Base-by-base conservation (phyloP, 2,888 invertebrate genomes). In the Cataglyphis albicans region DNA sequence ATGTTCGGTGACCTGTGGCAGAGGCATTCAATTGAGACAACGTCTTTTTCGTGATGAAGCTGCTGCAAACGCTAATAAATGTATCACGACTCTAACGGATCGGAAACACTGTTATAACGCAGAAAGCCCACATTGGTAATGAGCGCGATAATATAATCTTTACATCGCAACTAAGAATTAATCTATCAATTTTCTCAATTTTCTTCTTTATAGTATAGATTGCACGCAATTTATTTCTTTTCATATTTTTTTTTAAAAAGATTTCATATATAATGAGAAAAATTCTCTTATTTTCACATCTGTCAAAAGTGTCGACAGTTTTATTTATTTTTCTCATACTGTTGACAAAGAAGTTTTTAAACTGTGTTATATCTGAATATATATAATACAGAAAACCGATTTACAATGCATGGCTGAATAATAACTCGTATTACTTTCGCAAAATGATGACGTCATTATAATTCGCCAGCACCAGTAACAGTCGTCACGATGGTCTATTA, bases 1-100 rank as follows among this genome's bases (percentile, higher is more conserved):
- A 25, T 99, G 98, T 94, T 97, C 98, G 6, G 98, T 98, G 57
- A 96, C 96, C 44, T 99, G 99, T 95, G 99, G 98, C 82, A 97
- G 97, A 95, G 99, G 99, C 38, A 95, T 97, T 87, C 96, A 98
- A 91, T 97, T 97, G 96, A 96, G 98, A 90, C 97, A 96, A 82
- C 96, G 98, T 82, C 94, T 95, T 87, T 98, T 98, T 95, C 94
- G 95, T 86, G 90, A 94, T 65, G 88, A 88, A 55, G 76, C 67
- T 3, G 89, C 92, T 1, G 93, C 88, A 97, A 97, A 93, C 95
- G 96, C 90, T 95, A 97, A 48, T 97, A 98, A 94, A 95, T 99
- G 92, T 81, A 90, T 84, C 59, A 52, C 63, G 0, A 3, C 59
- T 86, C 93, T 89, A 91, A 92, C 92, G 1, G 91, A 91, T 64